Percentiles rank a stretch among this genome's conserved stretches.
Evolutionary conservation across 2,797 vertebrate species (phyloP).

Genomic region (Tokudaia tokunoshimensis): DNA sequence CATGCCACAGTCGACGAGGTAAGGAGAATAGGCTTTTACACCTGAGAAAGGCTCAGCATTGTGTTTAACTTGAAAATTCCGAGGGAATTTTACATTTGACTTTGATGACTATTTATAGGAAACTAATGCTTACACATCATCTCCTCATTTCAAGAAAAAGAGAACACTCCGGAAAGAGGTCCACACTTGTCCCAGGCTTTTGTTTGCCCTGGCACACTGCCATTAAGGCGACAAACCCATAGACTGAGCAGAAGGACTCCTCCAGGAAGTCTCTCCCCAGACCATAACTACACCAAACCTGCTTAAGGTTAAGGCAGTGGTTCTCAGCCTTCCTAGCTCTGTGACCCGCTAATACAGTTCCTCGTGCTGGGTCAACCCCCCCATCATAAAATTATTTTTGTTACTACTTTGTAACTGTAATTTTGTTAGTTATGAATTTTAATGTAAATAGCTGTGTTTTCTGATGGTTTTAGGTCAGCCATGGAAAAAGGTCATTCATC

Average conservation of each 20-base stretch:
- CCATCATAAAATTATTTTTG: background rate
- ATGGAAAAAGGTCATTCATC: background rate
- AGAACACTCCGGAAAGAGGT: background rate
- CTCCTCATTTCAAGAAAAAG: background rate
- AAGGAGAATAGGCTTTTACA: background rate
- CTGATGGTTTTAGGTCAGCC: background rate
- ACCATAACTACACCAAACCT: background rate
- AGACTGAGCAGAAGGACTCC: background rate
- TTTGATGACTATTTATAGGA: background rate
- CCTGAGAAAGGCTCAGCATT: background rate
- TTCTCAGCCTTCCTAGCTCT: background rate
- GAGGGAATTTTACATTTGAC: background rate
- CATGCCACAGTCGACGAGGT: background rate
- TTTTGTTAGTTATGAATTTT: background rate
- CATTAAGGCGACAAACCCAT: background rate
- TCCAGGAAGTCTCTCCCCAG: background rate
- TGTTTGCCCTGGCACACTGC: background rate
- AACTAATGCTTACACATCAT: background rate
- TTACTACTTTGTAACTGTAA: background rate
- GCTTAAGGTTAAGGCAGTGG: background rate
- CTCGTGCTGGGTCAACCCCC: background rate
- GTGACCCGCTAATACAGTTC: no score
- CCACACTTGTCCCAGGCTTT: background rate
- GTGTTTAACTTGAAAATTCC: constrained; percentile 36
- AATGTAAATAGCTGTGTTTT: background rate